phyloP scores from a whole-genome alignment of 2,888 invertebrate genomes.

The Galerucella pusilla region DNA sequence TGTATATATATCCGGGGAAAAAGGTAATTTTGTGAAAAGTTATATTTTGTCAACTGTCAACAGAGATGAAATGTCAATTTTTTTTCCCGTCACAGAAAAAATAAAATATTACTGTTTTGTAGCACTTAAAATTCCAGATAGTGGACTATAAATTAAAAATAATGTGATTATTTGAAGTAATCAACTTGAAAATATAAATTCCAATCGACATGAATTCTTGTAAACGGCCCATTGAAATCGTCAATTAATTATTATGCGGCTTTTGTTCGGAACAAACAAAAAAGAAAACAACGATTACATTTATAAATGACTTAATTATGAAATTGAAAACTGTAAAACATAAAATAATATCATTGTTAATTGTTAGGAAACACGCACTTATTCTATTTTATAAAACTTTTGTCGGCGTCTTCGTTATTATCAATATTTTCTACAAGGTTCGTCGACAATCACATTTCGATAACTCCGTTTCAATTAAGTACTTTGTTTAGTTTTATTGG shows the following conservation, averaged over 20 bases:
- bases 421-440: slow-evolving; percentile 26
- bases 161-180: background rate
- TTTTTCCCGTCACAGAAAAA: no score
- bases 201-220: slow-evolving; percentile 20
- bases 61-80: no score
- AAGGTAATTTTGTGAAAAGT: no score
- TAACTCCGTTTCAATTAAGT: slow-evolving; percentile 29
- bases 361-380: slow-evolving; percentile 31
- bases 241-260: slow-evolving; percentile 30
- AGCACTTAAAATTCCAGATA: background rate
- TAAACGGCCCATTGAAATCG: slow-evolving; percentile 16
- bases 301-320: slow-evolving; percentile 31
- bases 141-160: background rate
- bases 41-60: no score
- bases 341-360: slow-evolving; percentile 31
- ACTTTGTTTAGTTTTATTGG: slow-evolving; percentile 32
- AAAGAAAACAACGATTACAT: slow-evolving; percentile 29
- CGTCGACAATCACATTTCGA: slow-evolving; percentile 22
- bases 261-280: slow-evolving; percentile 11
- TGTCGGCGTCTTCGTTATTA: slow-evolving; percentile 28
- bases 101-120: no score
- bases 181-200: slow-evolving; percentile 7
- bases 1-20: no score
- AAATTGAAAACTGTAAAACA: slow-evolving; percentile 32
- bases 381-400: slow-evolving; percentile 31